Evolutionary conservation across 2,888 invertebrate species (phyloP), one percentile per base, ranked within the genome.

Genomic region (Athripsodes cinereus): DNA sequence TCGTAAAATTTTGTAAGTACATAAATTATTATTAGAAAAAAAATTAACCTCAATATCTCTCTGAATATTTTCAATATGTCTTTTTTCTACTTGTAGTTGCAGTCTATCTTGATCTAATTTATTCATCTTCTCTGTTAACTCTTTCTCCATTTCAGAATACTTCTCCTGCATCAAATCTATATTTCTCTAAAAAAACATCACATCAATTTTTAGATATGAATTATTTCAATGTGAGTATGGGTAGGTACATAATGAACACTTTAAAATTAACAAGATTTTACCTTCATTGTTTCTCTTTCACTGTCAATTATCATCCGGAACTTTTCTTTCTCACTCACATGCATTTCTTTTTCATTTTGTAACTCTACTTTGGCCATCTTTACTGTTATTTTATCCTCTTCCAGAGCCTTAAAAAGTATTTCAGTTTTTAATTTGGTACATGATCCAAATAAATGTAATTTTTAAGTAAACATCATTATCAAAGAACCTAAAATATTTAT

Each of bases 311-410:
- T 69, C 61, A 74, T 75, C 66, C 80, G 78, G 10, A 79, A 80
- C 66, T 80, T 82, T 67, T 83, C 82, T 0, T 79, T 76, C 69
- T 85, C 84, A 64, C 81, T 77, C 65, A 76, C 80, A 50, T 84
- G 77, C 1, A 83, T 83, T n/a, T 81, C 76, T 55, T 80, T 78
- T 69, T 83, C 79, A 56, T 82, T 82, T 55, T 81, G 79, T 65
- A 85, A 74, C 58, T 81, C 81, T 69, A 82, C 78, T 65, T 78
- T 76, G 65, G 82, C 83, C 67, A 84, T 83, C 65, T 82, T 81
- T 19, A 85, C 67, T 1, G 68, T 56, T 13, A 68, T 67, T 1
- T 75, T 69, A 59, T 79, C 78, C 67, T 77, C 78, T 66, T 78
- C 78, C 8, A 78, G 71, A 69, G 73, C 72, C 79, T 78, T 58